Percentiles rank a stretch among this genome's conserved stretches.
phyloP scores from a whole-genome alignment of 1,140 invertebrate genomes.

The Leptinotarsa defecta region DNA sequence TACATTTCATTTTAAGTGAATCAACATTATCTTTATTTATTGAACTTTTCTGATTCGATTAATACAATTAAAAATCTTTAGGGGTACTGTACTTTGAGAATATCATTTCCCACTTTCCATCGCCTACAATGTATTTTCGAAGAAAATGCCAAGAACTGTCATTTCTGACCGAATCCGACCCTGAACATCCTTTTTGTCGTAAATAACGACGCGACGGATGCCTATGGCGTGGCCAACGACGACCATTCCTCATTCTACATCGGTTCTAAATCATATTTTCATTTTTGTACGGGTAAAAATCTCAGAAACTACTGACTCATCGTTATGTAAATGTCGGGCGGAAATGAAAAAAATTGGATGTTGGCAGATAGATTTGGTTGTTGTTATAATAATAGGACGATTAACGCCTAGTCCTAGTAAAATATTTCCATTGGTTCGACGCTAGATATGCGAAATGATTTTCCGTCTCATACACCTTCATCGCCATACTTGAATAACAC shows the following conservation, averaged over 20 bases:
- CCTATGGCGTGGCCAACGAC: not conserved
- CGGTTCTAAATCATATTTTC: not conserved
- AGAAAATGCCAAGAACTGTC: too few relatives aligned
- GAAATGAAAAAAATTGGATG: not conserved
- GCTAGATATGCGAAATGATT: not conserved
- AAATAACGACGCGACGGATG: not conserved
- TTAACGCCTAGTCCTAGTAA: not conserved
- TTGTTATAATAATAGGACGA: conserved; percentile 3
- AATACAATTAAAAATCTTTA: too few relatives aligned
- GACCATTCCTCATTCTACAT: not conserved
- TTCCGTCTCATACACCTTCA: too few relatives aligned
- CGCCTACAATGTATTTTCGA: too few relatives aligned
- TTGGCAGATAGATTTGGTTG: not conserved
- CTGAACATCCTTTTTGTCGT: not conserved
- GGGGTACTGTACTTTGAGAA: too few relatives aligned
- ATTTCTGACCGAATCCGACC: not conserved
- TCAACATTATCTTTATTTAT: too few relatives aligned
- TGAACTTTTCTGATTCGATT: too few relatives aligned
- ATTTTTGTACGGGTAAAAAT: conserved; percentile 1
- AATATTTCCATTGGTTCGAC: not conserved
- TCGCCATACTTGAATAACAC: too few relatives aligned
- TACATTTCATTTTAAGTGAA: too few relatives aligned
- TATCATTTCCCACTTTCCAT: too few relatives aligned
- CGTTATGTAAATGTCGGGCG: not conserved
- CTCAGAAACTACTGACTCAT: not conserved